These are phyloP conservation scores for Patiria miniata DNA, from an alignment of 35 echinoderm and acorn worm species.

Conservation along the genomic window DNA sequence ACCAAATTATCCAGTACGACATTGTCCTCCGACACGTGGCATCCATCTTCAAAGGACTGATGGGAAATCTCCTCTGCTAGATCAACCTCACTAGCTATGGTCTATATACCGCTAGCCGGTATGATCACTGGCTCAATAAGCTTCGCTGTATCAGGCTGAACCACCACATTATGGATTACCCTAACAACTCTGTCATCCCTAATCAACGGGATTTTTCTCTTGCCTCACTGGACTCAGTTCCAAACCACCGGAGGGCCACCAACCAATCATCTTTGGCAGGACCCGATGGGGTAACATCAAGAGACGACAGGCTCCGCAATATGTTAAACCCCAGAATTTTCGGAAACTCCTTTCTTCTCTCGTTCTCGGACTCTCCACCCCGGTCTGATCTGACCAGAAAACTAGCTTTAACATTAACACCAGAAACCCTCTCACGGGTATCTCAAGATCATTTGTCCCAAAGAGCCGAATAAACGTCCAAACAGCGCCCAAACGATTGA, in stretches of 20 bases:
- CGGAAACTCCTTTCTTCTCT: not conserved
- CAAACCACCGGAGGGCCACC: not conserved
- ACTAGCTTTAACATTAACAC: not conserved
- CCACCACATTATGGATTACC: no score
- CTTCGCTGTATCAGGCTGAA: no score
- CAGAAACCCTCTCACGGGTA: constrained; percentile 44
- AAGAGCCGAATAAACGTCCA: constrained; percentile 29
- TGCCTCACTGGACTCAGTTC: not conserved
- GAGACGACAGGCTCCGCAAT: not conserved
- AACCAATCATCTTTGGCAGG: not conserved
- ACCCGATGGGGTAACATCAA: not conserved
- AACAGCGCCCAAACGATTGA: not conserved
- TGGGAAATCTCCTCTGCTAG: no score
- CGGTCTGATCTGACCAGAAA: no score
- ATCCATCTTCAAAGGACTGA: no score
- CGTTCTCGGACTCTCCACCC: not conserved
- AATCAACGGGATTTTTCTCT: not conserved
- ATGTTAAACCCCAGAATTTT: constrained; percentile 31
- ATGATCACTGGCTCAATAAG: no score
- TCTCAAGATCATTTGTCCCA: constrained; percentile 36
- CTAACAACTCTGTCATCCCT: not conserved
- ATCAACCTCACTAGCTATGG: no score
- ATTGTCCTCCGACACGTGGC: no score
- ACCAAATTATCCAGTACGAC: no score
- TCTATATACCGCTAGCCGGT: not conserved